Evolutionary conservation across 2,888 invertebrate genomes (phyloP).

Genomic region (Malthinus seriepunctatus): DNA sequence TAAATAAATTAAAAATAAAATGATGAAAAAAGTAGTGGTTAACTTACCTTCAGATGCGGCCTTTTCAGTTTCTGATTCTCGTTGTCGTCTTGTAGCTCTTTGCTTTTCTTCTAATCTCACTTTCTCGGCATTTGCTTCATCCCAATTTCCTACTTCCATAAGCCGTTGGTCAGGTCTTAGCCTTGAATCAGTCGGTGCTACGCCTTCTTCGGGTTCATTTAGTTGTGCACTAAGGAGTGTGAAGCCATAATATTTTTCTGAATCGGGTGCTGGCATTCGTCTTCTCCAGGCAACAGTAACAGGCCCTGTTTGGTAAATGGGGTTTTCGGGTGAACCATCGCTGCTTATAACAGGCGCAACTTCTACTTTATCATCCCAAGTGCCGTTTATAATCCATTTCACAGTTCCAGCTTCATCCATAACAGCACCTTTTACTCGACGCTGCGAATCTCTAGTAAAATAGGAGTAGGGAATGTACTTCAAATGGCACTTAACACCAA

Average conservation of each 20-base stretch:
- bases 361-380: conserved; percentile 97
- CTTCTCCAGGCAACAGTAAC: conserved; percentile 87
- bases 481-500: conserved; percentile 92
- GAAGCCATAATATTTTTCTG: conserved; percentile 88
- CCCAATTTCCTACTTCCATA: conserved; percentile 95
- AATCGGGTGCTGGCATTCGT: conserved; percentile 69
- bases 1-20: conserved; percentile 21
- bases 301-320: conserved; percentile 91
- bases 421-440: conserved; percentile 83
- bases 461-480: conserved; percentile 99
- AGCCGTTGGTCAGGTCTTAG: conserved; percentile 93
- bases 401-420: conserved; percentile 75
- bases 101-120: conserved; percentile 94
- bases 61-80: conserved; percentile 79
- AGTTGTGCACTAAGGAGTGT: conserved; percentile 94
- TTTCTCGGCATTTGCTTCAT: conserved; percentile 87
- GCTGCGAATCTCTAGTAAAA: conserved; percentile 94
- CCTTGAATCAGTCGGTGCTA: conserved; percentile 95
- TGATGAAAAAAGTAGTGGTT: not conserved
- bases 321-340: conserved; percentile 71
- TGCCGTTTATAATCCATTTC: conserved; percentile 76
- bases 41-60: conserved; percentile 63
- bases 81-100: conserved; percentile 73
- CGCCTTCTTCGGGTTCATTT: conserved; percentile 90
- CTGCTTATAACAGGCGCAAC: conserved; percentile 82